Conservation (phyloP, 2,797 vertebrate genomes). For the Phylloscopus collybita region DNA sequence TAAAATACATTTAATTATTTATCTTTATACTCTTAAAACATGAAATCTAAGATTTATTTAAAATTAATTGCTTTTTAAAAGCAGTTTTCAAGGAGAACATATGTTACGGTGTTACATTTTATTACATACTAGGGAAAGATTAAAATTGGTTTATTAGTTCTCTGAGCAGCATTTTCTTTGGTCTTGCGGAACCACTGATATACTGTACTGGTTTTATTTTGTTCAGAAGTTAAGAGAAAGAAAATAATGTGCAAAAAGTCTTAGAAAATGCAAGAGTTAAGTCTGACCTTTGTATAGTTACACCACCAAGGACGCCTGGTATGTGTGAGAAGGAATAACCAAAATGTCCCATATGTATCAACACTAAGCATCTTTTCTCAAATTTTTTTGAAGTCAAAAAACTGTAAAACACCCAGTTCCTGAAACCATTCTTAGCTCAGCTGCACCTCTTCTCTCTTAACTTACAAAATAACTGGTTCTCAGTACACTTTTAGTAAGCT, state of each 20-base stretch:
- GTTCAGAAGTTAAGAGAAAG: background rate
- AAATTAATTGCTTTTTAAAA: background rate
- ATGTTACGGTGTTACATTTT: background rate
- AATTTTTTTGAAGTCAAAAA: background rate
- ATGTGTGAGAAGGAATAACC: background rate
- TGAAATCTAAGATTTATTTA: background rate
- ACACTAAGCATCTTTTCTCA: background rate
- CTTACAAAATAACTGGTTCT: background rate
- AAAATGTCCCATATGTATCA: background rate
- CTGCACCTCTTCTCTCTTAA: background rate
- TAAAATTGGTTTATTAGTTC: background rate
- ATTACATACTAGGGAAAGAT: background rate
- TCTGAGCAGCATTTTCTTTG: background rate
- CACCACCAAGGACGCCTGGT: background rate
- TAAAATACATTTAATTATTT: background rate
- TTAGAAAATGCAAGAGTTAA: background rate
- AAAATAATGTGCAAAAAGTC: background rate
- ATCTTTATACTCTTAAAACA: background rate
- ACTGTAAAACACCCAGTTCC: background rate
- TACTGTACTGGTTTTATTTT: background rate
- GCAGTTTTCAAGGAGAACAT: background rate
- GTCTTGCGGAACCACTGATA: background rate
- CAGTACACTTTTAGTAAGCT: background rate
- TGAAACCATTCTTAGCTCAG: background rate
- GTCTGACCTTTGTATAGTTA: background rate